phyloP scores from a whole-genome alignment of 2,113 vertebrate species.

The Dissostichus mawsoni region DNA sequence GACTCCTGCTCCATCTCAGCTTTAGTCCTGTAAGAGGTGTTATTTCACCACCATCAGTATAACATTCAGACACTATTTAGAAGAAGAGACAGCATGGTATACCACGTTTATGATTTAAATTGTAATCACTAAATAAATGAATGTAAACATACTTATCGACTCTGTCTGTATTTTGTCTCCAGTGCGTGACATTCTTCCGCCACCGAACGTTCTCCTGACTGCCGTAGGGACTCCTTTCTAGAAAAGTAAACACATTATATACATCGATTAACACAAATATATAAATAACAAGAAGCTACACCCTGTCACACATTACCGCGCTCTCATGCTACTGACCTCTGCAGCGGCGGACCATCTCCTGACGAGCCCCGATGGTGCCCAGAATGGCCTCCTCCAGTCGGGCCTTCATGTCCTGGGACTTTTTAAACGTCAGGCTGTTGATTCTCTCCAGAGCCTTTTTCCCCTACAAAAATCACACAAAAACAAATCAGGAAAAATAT shows the following conservation, averaged over 20 bases:
- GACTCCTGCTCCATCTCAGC: conserved; percentile 92
- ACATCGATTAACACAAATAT: conserved; percentile 10
- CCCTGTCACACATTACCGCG: neutral
- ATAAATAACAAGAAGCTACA: neutral
- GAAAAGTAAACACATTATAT: conserved; percentile 15
- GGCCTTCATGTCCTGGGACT: conserved; percentile 95
- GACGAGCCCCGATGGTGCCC: conserved; percentile 91
- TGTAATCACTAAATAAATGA: neutral
- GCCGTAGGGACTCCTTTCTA: conserved; percentile 91
- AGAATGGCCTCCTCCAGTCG: conserved; percentile 93
- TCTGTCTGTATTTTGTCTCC: conserved; percentile 90
- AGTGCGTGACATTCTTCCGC: conserved; percentile 93
- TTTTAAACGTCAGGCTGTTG: conserved; percentile 94
- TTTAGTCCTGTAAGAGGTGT: conserved; percentile 83
- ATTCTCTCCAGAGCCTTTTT: conserved; percentile 90
- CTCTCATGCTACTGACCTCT: conserved; percentile 80
- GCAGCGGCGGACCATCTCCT: conserved; percentile 94
- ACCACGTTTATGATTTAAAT: neutral
- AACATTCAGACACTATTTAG: neutral
- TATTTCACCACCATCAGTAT: conserved; percentile 17
- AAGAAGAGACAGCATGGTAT: neutral
- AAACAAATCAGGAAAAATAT: too few species aligned
- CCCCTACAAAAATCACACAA: conserved; percentile 78
- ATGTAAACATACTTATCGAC: conserved; percentile 89
- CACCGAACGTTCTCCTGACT: conserved; percentile 93